Evolutionary conservation across 2,797 vertebrate genomes (phyloP).

Genomic region (Dermochelys coriacea): DNA sequence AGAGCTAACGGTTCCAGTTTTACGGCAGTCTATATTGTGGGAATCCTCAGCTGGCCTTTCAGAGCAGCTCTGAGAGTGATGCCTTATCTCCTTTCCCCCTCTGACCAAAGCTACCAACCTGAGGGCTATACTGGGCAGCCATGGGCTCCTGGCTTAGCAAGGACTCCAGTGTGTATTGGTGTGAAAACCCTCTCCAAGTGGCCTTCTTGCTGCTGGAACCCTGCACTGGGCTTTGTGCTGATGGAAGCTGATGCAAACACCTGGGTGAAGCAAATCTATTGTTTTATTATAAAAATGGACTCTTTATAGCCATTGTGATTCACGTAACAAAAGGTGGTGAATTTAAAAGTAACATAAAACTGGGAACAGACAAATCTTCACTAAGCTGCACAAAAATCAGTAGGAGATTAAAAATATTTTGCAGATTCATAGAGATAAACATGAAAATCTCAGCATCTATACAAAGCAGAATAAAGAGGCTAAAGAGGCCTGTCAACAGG

Average conservation of each 20-base stretch:
- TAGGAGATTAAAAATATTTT: background rate
- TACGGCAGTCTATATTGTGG: background rate
- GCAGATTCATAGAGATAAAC: background rate
- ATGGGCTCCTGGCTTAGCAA: background rate
- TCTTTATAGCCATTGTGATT: background rate
- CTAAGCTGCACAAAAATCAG: background rate
- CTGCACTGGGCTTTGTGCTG: background rate
- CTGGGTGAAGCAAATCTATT: accelerated
- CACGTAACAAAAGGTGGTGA: accelerated
- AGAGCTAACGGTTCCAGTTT: background rate
- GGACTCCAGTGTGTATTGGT: background rate
- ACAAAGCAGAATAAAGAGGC: background rate
- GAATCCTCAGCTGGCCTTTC: background rate
- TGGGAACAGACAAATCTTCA: background rate
- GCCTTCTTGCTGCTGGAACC: background rate
- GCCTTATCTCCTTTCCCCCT: background rate
- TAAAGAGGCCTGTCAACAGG: background rate
- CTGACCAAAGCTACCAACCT: background rate
- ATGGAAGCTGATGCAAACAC: background rate
- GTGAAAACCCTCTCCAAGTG: background rate
- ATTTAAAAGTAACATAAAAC: background rate
- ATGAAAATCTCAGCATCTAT: background rate
- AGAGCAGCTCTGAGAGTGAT: background rate
- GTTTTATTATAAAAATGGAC: background rate
- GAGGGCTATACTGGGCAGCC: background rate